These are phyloP conservation scores for Gobius niger DNA, from an alignment of 2,113 vertebrate genomes.

Conservation along the genomic window DNA sequence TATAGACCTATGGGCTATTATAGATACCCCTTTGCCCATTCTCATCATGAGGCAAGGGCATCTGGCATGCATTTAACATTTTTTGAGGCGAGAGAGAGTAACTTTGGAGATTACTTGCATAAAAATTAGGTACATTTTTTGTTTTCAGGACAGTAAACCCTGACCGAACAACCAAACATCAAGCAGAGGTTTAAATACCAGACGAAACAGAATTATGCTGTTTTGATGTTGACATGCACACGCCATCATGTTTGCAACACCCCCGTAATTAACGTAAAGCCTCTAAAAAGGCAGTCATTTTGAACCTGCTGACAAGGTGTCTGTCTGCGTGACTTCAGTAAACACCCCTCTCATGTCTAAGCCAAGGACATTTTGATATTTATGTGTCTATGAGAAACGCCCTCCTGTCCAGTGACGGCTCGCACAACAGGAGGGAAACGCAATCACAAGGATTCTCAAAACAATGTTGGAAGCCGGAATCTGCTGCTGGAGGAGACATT, in stretches of 20 bases:
- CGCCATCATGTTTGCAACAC: not conserved
- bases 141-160: not conserved
- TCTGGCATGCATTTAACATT: too few relatives aligned
- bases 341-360: slow-evolving; percentile 46
- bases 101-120: too few relatives aligned
- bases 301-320: slow-evolving; percentile 56
- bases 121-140: too few relatives aligned
- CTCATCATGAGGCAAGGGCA: too few relatives aligned
- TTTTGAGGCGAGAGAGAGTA: too few relatives aligned
- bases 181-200: not conserved
- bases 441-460: slow-evolving; percentile 12
- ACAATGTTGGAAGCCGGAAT: not conserved
- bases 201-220: not conserved
- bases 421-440: slow-evolving; percentile 28
- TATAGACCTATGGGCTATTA: too few relatives aligned
- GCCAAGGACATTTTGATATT: slow-evolving; percentile 29
- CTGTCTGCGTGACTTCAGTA: slow-evolving; percentile 42
- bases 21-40: too few relatives aligned
- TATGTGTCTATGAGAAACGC: slow-evolving; percentile 56
- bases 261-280: slow-evolving; percentile 1
- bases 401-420: slow-evolving; percentile 29
- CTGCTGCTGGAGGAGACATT: not conserved
- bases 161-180: not conserved
- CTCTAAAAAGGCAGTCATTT: not conserved
- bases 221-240: not conserved